Base-by-base conservation (phyloP, 1,140 invertebrate species). In the Dinoponera quadriceps region DNA sequence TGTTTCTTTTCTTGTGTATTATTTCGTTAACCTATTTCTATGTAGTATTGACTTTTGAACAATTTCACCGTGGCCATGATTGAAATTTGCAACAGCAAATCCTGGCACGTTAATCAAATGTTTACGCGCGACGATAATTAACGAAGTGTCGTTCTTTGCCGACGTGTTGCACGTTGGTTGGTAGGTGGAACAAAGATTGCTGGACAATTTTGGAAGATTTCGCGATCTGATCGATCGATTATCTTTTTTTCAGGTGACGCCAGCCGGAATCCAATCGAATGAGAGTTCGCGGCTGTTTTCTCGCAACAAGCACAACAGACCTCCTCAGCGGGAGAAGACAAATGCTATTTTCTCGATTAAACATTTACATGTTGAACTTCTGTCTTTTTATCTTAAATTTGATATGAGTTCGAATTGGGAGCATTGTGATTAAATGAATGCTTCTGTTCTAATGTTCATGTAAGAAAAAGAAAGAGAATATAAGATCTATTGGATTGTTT, bases 191-290 rank as follows among this genome's bases (percentile, higher is more conserved):
- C 1, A 29, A 44, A 78, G 54, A 78, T 1, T 3, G 1, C 2
- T 0, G 55, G 9, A 0, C 1, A 78, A 69, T 5, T 9, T 44
- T 9, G 38, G 9, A 44, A 44, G 38, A 44, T 44, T 11, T 44
- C 38, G 38, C 18, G 18, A 44, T 55, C 65, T 80, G 11, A 77
- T 38, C 25, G 16, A 69, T 69, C 9, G 2, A 49, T 48, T 44
- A 57, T 25, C 4, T 80, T 4, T 77, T 78, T 80, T 80, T 80
- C 75, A 80, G 75, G 33, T 80, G 63, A 38, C 11, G 27, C 11
- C 71, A 62, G 25, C 4, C 18, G 49, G 57, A 69, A 57, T 38
- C 5, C 7, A 3, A 7, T 22, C 0, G 16, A 44, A 11, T 44
- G 38, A 44, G 38, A 44, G 38, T 9, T 44, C 38, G 3, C 9